Conservation (phyloP, 2,113 vertebrate genomes). For the Lepus americanus region DNA sequence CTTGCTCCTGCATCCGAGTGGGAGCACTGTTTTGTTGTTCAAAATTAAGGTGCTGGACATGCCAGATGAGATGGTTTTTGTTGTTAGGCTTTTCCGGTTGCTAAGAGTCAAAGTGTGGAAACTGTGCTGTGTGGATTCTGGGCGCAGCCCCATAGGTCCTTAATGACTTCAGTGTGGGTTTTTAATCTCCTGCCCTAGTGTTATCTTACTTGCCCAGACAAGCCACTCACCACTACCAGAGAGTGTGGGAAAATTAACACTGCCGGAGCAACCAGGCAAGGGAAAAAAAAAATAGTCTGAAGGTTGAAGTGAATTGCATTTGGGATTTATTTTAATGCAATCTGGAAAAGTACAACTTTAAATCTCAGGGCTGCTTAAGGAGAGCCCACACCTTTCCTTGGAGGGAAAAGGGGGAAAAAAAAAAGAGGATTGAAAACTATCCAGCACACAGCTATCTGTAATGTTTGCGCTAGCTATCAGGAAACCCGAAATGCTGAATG, state of each 20-base stretch:
- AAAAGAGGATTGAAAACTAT: conserved; percentile 69
- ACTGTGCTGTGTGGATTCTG: not conserved
- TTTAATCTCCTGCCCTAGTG: conserved; percentile 85
- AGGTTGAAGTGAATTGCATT: conserved; percentile 76
- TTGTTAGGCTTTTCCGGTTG: not conserved
- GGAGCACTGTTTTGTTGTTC: not conserved
- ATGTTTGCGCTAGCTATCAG: conserved; percentile 66
- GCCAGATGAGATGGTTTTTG: not conserved
- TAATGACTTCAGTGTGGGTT: conserved; percentile 76
- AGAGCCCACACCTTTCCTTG: conserved; percentile 68
- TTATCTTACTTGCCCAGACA: conserved; percentile 86
- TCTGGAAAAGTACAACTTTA: conserved; percentile 70
- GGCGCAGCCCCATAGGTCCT: conserved; percentile 42
- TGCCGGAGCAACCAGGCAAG: conserved; percentile 64
- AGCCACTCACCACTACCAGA: conserved; percentile 78
- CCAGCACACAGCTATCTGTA: conserved; percentile 63
- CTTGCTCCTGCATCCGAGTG: not conserved
- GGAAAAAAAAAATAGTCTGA: conserved; percentile 56
- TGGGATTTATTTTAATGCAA: conserved; percentile 70
- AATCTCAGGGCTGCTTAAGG: conserved; percentile 68
- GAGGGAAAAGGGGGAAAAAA: conserved; percentile 45
- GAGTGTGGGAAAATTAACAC: conserved; percentile 85
- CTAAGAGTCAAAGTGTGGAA: not conserved
- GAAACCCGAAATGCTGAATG: conserved; percentile 61
- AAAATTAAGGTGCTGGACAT: not conserved